A percentile compares a stretch with the other conserved stretches of the same genome.
phyloP scores from a whole-genome alignment of 2,888 invertebrate species.

The Calameuta pallipes region DNA sequence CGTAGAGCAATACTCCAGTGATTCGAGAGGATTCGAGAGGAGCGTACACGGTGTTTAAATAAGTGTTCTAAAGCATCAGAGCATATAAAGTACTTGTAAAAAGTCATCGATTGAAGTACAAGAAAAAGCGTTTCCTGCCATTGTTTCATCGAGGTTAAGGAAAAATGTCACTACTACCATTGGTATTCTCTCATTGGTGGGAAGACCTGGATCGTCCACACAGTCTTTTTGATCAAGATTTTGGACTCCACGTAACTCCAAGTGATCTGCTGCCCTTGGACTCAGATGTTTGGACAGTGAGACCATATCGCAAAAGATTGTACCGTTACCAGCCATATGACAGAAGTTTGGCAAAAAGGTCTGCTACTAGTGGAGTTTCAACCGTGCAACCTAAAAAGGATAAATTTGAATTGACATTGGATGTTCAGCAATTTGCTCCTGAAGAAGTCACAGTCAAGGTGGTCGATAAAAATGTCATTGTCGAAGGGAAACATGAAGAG shows the following conservation, averaged over 20 bases:
- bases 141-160: neutral
- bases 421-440: constrained; percentile 82
- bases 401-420: constrained; percentile 75
- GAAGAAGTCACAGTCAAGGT: constrained; percentile 83
- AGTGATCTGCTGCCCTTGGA: constrained; percentile 76
- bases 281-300: constrained; percentile 35
- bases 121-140: neutral
- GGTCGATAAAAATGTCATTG: constrained; percentile 74
- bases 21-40: constrained; percentile 24
- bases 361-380: constrained; percentile 80
- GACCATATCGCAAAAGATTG: constrained; percentile 10
- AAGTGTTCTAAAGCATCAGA: constrained; percentile 14
- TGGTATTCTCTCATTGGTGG: constrained; percentile 66
- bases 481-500: constrained; percentile 87
- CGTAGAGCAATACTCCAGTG: constrained; percentile 28
- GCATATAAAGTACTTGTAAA: neutral
- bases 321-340: constrained; percentile 80
- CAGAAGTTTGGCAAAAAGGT: constrained; percentile 69
- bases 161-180: constrained; percentile 63
- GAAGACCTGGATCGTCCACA: constrained; percentile 72
- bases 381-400: constrained; percentile 82
- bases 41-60: constrained; percentile 25
- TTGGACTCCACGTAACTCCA: constrained; percentile 78
- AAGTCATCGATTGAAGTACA: constrained; percentile 9
- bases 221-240: constrained; percentile 80